Evolutionary conservation across 1,140 invertebrate species (phyloP).

Genomic region (Hypsibius dujardini): DNA sequence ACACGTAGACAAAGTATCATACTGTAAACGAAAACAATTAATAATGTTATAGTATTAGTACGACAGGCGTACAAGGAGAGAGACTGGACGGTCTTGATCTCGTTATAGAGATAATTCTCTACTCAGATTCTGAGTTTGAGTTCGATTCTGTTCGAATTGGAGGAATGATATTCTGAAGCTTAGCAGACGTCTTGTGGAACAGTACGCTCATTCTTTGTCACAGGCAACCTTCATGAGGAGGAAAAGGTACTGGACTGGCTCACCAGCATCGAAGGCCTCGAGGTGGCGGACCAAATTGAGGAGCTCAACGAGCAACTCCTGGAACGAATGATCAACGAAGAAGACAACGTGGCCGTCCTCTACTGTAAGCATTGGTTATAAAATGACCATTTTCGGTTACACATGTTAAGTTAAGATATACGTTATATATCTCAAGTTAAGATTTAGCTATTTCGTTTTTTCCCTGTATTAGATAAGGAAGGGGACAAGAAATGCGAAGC

Average conservation of each 20-base stretch:
- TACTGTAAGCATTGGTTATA: constrained; percentile 57
- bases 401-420: no score
- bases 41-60: no score
- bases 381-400: not conserved
- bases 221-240: constrained; percentile 82
- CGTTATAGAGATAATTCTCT: no score
- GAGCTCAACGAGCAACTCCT: constrained; percentile 81
- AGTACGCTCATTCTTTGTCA: constrained; percentile 23
- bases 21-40: no score
- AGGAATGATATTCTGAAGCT: no score
- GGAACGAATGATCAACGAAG: constrained; percentile 73
- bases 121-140: no score
- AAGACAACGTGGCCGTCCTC: constrained; percentile 73
- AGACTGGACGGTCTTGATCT: no score
- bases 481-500: constrained; percentile 78
- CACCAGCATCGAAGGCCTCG: constrained; percentile 79
- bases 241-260: constrained; percentile 72
- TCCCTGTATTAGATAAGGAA: constrained; percentile 51
- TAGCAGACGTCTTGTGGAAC: no score
- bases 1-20: no score
- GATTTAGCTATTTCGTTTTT: constrained; percentile 13
- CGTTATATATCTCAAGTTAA: not conserved
- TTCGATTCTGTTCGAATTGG: no score
- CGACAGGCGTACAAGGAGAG: no score
- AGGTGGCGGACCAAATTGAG: constrained; percentile 80